phyloP scores from a whole-genome alignment of 2,888 invertebrate species.

The Nebria salina region DNA sequence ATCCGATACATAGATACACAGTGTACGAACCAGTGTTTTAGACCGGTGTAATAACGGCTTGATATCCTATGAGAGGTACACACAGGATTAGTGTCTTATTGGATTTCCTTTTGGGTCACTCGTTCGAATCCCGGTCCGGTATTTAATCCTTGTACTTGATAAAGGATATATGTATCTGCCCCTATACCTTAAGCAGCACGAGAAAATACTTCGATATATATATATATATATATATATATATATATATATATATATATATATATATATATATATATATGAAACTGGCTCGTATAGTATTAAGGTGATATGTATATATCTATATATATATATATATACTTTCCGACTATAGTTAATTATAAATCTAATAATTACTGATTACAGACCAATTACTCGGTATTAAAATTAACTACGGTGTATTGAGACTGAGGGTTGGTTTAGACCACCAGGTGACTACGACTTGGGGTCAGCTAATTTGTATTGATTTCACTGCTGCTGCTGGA shows the following conservation, averaged over 20 bases:
- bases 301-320: slow-evolving; percentile 15
- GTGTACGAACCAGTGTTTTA: slow-evolving; percentile 20
- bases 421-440: slow-evolving; percentile 16
- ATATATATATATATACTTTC: slow-evolving; percentile 14
- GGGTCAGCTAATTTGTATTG: not conserved
- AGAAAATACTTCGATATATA: slow-evolving; percentile 9
- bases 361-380: slow-evolving; percentile 60
- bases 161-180: slow-evolving; percentile 50
- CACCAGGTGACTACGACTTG: not conserved
- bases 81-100: slow-evolving; percentile 62
- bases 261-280: slow-evolving; percentile 21
- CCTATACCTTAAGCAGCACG: slow-evolving; percentile 3
- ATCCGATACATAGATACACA: slow-evolving; percentile 25
- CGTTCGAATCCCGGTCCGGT: slow-evolving; percentile 57
- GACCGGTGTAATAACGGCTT: slow-evolving; percentile 45
- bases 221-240: slow-evolving; percentile 22
- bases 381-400: slow-evolving; percentile 59
- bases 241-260: slow-evolving; percentile 20
- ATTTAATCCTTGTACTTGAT: slow-evolving; percentile 59
- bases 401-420: slow-evolving; percentile 54
- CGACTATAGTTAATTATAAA: slow-evolving; percentile 55
- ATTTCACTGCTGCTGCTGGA: not conserved
- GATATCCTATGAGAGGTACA: slow-evolving; percentile 50
- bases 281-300: slow-evolving; percentile 23
- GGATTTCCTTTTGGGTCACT: slow-evolving; percentile 58